These are phyloP conservation scores for Eublepharis macularius DNA, from an alignment of 2,113 vertebrate genomes.

Conservation along the genomic window DNA sequence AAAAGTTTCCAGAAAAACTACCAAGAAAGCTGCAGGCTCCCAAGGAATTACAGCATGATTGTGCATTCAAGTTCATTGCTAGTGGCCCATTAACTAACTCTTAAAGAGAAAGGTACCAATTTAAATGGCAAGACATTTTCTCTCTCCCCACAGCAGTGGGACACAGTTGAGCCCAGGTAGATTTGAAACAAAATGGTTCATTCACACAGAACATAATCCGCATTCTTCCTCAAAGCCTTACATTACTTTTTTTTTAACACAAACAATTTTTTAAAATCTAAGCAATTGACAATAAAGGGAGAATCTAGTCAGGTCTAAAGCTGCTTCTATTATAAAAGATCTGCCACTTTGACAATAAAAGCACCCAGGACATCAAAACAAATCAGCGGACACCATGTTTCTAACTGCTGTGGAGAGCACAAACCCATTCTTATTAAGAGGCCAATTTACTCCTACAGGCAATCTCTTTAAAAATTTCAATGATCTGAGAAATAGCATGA, in stretches of 20 bases:
- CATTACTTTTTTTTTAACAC: background rate
- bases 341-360: background rate
- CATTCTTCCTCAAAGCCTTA: background rate
- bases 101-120: constrained; percentile 31
- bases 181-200: background rate
- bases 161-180: background rate
- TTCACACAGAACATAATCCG: background rate
- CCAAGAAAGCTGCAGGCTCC: constrained; percentile 45
- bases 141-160: background rate
- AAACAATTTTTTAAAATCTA: background rate
- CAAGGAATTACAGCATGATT: constrained; percentile 29
- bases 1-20: background rate
- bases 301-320: background rate
- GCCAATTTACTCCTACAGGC: background rate
- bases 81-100: constrained; percentile 58
- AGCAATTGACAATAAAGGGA: background rate
- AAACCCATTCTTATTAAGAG: background rate
- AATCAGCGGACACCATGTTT: background rate
- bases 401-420: too few relatives aligned
- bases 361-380: background rate
- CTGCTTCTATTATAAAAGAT: background rate
- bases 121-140: background rate
- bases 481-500: background rate
- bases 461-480: background rate
- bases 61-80: constrained; percentile 34